These are phyloP conservation scores for Polymixis flavicincta DNA, from an alignment of 2,888 invertebrate species.

Conservation along the genomic window DNA sequence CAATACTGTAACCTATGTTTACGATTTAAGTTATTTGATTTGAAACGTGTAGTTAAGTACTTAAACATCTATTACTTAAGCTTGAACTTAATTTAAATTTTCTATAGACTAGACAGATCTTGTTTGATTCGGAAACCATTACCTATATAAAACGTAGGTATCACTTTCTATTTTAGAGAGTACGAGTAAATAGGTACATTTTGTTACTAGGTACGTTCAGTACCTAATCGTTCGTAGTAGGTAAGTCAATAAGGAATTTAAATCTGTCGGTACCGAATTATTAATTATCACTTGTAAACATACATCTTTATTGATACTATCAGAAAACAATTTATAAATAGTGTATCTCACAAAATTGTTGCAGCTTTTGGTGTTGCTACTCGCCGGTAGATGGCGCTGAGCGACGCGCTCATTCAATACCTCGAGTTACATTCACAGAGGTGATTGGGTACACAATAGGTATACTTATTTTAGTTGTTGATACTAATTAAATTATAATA, in stretches of 20 bases:
- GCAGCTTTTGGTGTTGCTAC: slow-evolving; percentile 44
- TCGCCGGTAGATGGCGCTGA: slow-evolving; percentile 65
- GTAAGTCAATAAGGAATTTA: not conserved
- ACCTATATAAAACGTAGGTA: not conserved
- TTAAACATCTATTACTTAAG: not conserved
- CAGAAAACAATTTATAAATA: not conserved
- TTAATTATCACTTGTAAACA: not conserved
- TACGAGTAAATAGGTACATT: not conserved
- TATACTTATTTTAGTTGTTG: slow-evolving; percentile 1
- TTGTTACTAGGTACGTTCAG: too few species aligned
- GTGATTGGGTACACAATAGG: slow-evolving; percentile 22
- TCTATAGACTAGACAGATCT: not conserved
- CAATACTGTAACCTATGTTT: not conserved
- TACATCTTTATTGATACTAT: not conserved
- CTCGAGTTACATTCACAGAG: slow-evolving; percentile 45
- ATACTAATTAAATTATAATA: not conserved
- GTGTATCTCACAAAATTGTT: not conserved
- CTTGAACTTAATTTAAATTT: not conserved
- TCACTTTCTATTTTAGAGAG: not conserved
- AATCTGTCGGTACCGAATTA: not conserved
- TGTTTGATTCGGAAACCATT: not conserved
- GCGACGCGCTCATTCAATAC: slow-evolving; percentile 24
- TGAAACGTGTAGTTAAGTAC: too few species aligned
- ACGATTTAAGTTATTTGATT: not conserved
- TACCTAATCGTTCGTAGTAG: too few species aligned